Base-by-base conservation (phyloP, 2,113 vertebrate genomes). In the Hymenochirus boettgeri region DNA sequence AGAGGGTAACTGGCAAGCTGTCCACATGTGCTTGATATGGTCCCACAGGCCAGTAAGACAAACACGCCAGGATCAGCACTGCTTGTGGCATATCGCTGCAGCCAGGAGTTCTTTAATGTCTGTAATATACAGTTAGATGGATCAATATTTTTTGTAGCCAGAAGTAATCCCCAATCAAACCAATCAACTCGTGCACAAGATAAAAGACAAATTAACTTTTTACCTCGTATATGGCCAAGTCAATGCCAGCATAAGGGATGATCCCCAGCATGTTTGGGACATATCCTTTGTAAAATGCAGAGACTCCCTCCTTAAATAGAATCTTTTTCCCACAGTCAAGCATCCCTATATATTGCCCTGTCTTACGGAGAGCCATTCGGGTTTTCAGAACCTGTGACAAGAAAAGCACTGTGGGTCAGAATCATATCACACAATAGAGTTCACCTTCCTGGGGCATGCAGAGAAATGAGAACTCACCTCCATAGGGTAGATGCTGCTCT, bases 401-500 rank as follows among this genome's bases (percentile, higher is more conserved):
- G 6, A 29, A 18, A 35, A 33, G 27, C 12, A 23, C 2, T 23
- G 1, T 45, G 10, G 9, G 21, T 50, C 59, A 5, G 27, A 13
- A 13, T 7, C 19, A 4, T 17, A 31, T 22, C 17, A 21, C n/a
- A 57, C 27, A 23, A 50, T 51, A 62, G 26, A 18, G 6, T 61
- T 11, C 18, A 48, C 9, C 1, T 29, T 26, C 21, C 42, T 26
- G 12, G 7, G 2, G 60, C 23, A 13, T 29, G 11, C 39, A 17
- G 5, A 42, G 17, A 42, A 15, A 11, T 18, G 24, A n/a, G 0
- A 19, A 39, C 82, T 90, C 73, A 97, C 95, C 91, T 98, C 96
- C 95, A 97, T 97, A 0, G 94, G 96, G 73, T 99, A 99, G 79
- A 97, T 98, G 83, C 92, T 97, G 83, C 93, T 99, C 81, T 99